A percentile compares a stretch with the other conserved stretches of the same genome.
Evolutionary conservation across 1,140 invertebrate genomes (phyloP).

Genomic region (Bombus sylvicola): DNA sequence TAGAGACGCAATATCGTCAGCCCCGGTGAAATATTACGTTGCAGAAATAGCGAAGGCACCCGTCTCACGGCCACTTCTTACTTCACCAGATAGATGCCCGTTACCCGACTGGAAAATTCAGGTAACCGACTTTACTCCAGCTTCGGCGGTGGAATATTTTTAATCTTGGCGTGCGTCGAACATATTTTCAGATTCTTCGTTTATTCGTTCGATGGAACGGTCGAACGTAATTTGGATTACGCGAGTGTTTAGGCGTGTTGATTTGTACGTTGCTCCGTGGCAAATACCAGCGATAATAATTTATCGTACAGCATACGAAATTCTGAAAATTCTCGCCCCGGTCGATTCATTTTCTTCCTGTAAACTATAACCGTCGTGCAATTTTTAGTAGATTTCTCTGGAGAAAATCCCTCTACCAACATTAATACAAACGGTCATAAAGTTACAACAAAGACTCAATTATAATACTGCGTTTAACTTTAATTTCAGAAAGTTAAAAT

Average conservation of each 20-base stretch:
- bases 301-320: no score
- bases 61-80: not conserved
- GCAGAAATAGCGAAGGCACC: not conserved
- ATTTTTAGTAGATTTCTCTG: no score
- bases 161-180: not conserved
- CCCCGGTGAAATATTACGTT: constrained; percentile 11
- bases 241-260: no score
- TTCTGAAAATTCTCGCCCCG: no score
- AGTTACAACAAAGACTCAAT: no score
- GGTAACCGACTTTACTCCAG: not conserved
- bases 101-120: constrained; percentile 7
- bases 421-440: no score
- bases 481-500: not conserved
- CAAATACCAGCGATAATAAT: no score
- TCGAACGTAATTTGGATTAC: no score
- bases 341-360: no score
- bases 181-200: not conserved
- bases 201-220: not conserved
- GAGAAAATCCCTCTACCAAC: no score
- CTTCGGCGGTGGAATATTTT: not conserved
- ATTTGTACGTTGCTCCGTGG: no score
- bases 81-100: not conserved
- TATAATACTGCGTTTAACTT: not conserved
- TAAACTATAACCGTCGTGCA: no score
- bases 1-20: not conserved